phyloP scores from a whole-genome alignment of 92 coral and sea anemone genomes.

The Porites cylindrica region DNA sequence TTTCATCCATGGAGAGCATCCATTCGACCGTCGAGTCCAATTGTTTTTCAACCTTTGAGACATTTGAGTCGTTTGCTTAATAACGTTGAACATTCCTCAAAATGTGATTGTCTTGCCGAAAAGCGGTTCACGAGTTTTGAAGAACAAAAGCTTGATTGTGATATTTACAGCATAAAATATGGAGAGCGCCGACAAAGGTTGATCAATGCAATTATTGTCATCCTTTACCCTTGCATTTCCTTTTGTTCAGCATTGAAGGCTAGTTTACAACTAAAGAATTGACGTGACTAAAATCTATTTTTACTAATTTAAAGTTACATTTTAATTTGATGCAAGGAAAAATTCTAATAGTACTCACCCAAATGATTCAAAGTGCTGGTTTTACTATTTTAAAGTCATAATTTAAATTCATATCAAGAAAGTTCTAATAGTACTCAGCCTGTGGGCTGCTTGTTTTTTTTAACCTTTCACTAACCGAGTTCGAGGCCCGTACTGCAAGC shows the following conservation, averaged over 20 bases:
- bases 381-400: too few species aligned
- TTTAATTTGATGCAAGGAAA: too few species aligned
- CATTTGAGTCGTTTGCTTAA: not conserved
- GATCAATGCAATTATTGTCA: not conserved
- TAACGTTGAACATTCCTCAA: not conserved
- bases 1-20: conserved; percentile 21
- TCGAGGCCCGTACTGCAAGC: too few species aligned
- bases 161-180: conserved; percentile 26
- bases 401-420: too few species aligned
- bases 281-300: too few species aligned
- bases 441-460: too few species aligned
- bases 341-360: too few species aligned
- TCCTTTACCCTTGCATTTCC: not conserved
- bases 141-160: conserved; percentile 8
- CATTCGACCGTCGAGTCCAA: conserved; percentile 24
- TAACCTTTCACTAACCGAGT: too few species aligned
- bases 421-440: too few species aligned
- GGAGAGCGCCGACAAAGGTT: conserved; percentile 19
- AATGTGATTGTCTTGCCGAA: not conserved
- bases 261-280: not conserved
- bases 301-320: too few species aligned
- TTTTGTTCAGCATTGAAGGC: conserved; percentile 6
- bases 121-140: conserved; percentile 1
- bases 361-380: too few species aligned
- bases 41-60: conserved; percentile 23